Percentiles rank a stretch among this genome's conserved stretches.
Conservation (phyloP, 2,888 invertebrate species). For the Acrobeloides nanus region DNA sequence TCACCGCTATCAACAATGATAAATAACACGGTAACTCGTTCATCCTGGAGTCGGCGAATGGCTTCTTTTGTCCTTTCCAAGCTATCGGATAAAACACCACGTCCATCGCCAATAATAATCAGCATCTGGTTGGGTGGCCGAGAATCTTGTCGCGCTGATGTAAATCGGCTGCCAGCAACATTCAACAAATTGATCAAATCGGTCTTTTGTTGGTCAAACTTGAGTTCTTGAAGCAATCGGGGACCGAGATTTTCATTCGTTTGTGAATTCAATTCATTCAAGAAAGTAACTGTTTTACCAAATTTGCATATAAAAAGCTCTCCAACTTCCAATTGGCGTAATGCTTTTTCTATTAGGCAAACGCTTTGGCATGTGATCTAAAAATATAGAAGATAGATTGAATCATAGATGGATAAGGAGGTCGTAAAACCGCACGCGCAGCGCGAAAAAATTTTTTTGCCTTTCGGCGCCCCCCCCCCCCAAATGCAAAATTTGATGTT, state of each 20-base stretch:
- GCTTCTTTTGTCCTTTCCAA: slow-evolving; percentile 59
- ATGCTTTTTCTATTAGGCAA: slow-evolving; percentile 76
- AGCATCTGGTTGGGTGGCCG: slow-evolving; percentile 67
- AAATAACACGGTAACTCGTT: slow-evolving; percentile 82
- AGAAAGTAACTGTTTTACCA: slow-evolving; percentile 72
- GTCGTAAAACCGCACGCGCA: slow-evolving; percentile 3
- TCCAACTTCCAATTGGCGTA: slow-evolving; percentile 86
- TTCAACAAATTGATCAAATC: slow-evolving; percentile 30
- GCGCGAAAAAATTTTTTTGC: not conserved
- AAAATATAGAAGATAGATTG: slow-evolving; percentile 5
- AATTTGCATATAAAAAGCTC: slow-evolving; percentile 83
- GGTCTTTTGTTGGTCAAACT: slow-evolving; percentile 82
- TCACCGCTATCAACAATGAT: slow-evolving; percentile 88
- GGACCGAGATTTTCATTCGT: slow-evolving; percentile 66
- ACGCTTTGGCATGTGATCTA: slow-evolving; percentile 83
- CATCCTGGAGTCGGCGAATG: slow-evolving; percentile 25
- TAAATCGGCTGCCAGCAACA: slow-evolving; percentile 15
- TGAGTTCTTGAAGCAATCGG: slow-evolving; percentile 60
- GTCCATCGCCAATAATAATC: slow-evolving; percentile 86
- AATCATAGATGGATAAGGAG: not conserved
- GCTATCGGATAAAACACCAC: slow-evolving; percentile 80
- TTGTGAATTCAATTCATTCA: slow-evolving; percentile 78
- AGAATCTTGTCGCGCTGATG: slow-evolving; percentile 8
- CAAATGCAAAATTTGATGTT: too few species aligned
- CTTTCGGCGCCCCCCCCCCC: too few species aligned